Evolutionary conservation across 2,113 vertebrate genomes (phyloP).

Genomic region (Platycercus adscitus): DNA sequence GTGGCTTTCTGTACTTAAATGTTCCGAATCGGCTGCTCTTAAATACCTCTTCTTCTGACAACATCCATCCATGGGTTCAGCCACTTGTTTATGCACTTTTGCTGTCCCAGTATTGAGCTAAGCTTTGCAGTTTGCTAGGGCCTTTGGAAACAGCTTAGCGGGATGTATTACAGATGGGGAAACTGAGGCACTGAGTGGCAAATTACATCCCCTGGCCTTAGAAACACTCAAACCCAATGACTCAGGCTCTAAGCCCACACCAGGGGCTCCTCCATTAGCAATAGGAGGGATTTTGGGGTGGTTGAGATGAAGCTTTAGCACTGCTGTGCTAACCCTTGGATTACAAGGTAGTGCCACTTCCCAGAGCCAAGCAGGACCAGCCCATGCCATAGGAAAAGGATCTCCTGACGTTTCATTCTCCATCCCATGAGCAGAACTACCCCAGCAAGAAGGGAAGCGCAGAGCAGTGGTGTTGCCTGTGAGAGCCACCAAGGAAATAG

Average conservation of each 20-base stretch:
- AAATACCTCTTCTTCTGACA: neutral
- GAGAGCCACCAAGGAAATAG: neutral
- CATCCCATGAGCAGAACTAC: neutral
- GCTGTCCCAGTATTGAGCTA: neutral
- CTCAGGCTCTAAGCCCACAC: neutral
- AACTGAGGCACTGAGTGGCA: neutral
- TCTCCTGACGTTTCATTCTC: fast-evolving
- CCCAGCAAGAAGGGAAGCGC: neutral
- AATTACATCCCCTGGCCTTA: neutral
- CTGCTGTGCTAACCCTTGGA: neutral
- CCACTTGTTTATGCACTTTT: neutral
- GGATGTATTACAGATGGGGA: neutral
- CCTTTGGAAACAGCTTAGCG: neutral
- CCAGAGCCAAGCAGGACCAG: fast-evolving
- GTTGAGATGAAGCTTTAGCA: neutral
- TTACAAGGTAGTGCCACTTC: neutral
- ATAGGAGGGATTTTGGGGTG: fast-evolving
- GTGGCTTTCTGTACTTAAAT: neutral
- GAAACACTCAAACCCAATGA: neutral
- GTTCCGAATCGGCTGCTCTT: neutral
- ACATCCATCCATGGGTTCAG: fast-evolving
- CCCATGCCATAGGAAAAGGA: neutral
- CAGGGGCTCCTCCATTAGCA: neutral
- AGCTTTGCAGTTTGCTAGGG: neutral
- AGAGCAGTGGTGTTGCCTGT: fast-evolving